phyloP scores from a whole-genome alignment of 2,797 vertebrate genomes.

The Salmo trutta region DNA sequence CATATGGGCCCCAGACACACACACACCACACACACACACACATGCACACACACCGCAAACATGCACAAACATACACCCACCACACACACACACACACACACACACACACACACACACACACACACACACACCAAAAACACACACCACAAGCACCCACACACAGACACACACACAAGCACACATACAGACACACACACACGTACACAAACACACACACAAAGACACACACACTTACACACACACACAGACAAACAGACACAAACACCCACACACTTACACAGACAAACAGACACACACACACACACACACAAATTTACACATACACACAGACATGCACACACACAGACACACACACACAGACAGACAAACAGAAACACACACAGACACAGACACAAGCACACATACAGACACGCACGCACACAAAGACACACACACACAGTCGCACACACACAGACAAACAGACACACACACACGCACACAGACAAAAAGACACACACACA shows the following conservation, averaged over 20 bases:
- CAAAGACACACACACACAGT: slow-evolving; percentile 40
- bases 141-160: too few relatives aligned
- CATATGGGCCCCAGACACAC: too few relatives aligned
- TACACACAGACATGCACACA: slow-evolving; percentile 34
- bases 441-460: background rate
- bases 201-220: slow-evolving; percentile 24
- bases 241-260: too few relatives aligned
- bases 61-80: too few relatives aligned
- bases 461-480: background rate
- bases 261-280: background rate
- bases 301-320: slow-evolving; percentile 30
- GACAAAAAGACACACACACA: background rate
- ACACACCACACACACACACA: too few relatives aligned
- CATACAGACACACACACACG: slow-evolving; percentile 44
- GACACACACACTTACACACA: background rate
- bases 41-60: too few relatives aligned
- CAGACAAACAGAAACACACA: background rate
- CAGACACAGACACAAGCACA: slow-evolving; percentile 21
- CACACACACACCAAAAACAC: too few relatives aligned
- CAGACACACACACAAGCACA: background rate
- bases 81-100: too few relatives aligned
- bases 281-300: background rate
- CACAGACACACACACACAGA: slow-evolving; percentile 25
- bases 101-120: too few relatives aligned
- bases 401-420: slow-evolving; percentile 28